A percentile compares a stretch with the other conserved stretches of the same genome.
phyloP scores from a whole-genome alignment of 2,797 vertebrate genomes.

The Epinephelus coioides region DNA sequence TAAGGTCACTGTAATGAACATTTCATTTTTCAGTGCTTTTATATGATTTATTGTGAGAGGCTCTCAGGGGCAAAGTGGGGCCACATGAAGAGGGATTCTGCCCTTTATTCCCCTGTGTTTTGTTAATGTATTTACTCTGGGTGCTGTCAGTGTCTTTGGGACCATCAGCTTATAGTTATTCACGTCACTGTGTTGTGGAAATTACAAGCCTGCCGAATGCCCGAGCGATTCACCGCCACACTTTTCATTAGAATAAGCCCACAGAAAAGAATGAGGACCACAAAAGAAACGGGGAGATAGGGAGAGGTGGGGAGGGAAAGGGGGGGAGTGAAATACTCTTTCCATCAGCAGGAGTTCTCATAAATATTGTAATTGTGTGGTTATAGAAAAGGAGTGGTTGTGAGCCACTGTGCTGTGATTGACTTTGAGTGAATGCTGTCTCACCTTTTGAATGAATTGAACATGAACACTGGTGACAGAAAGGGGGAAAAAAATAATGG shows the following conservation, averaged over 20 bases:
- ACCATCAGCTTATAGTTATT: constrained; percentile 76
- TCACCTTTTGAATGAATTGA: constrained; percentile 77
- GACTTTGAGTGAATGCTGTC: constrained; percentile 80
- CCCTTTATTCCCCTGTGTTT: constrained; percentile 67
- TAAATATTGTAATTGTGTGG: constrained; percentile 87
- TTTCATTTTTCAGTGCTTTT: constrained; percentile 75
- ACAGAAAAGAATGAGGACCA: constrained; percentile 67
- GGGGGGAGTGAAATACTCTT: constrained; percentile 65
- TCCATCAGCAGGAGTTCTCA: constrained; percentile 81
- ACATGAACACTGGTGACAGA: constrained; percentile 69
- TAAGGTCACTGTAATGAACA: constrained; percentile 72
- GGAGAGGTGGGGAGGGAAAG: background rate
- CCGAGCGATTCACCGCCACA: constrained; percentile 72
- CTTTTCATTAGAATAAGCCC: constrained; percentile 83
- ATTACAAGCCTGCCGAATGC: constrained; percentile 75
- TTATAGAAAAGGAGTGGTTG: constrained; percentile 76
- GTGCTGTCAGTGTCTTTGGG: constrained; percentile 65
- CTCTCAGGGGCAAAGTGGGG: constrained; percentile 56
- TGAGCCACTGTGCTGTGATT: constrained; percentile 70
- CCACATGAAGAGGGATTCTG: constrained; percentile 45
- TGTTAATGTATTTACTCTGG: constrained; percentile 76
- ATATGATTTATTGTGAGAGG: constrained; percentile 67
- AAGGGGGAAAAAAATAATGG: constrained; percentile 42
- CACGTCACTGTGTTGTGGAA: constrained; percentile 75
- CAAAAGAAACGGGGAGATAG: constrained; percentile 66